These are phyloP conservation scores for Antigone vipio DNA, from an alignment of 2,113 vertebrate species.

Conservation along the genomic window DNA sequence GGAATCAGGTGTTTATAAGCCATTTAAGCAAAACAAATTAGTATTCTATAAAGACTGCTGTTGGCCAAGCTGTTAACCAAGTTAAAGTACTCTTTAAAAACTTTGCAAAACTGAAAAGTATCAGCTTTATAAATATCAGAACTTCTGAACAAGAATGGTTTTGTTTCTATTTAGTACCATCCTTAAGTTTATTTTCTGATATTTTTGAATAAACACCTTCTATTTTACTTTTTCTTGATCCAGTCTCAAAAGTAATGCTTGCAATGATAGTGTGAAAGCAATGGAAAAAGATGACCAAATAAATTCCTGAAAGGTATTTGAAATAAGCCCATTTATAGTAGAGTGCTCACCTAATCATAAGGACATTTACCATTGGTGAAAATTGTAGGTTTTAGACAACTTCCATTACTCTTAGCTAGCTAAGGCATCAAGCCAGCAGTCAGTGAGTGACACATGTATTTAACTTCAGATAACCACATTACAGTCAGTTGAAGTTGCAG, in stretches of 20 bases:
- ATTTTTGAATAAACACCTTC: neutral
- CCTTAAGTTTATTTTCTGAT: neutral
- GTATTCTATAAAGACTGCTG: neutral
- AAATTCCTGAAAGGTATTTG: neutral
- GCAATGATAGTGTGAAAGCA: neutral
- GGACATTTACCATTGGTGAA: neutral
- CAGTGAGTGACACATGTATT: neutral
- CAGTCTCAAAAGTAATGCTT: neutral
- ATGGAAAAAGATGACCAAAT: neutral
- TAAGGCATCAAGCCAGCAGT: neutral
- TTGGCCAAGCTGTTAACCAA: neutral
- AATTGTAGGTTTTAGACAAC: neutral
- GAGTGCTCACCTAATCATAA: neutral
- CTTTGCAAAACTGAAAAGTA: neutral
- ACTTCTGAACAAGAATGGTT: neutral
- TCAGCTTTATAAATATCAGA: neutral
- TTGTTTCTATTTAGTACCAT: neutral
- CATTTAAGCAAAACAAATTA: slow-evolving; percentile 50
- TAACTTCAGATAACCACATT: neutral
- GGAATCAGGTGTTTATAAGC: slow-evolving; percentile 35
- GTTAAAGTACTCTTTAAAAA: neutral
- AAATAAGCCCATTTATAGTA: neutral
- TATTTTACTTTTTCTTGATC: neutral
- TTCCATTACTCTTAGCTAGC: neutral
- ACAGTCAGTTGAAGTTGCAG: neutral